Conservation (phyloP, 2,113 vertebrate genomes). For the Aegotheles bennettii region DNA sequence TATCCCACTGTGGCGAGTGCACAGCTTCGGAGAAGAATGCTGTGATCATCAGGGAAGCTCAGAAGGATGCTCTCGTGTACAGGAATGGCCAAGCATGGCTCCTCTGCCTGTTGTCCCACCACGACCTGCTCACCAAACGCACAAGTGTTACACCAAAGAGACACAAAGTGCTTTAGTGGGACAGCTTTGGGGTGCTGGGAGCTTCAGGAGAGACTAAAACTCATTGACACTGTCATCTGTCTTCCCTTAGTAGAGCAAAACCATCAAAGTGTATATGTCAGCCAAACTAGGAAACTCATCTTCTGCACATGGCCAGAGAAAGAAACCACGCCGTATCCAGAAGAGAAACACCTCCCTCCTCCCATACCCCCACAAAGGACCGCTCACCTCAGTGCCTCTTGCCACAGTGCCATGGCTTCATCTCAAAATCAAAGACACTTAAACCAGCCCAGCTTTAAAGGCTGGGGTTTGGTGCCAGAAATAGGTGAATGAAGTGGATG, state of each 20-base stretch:
- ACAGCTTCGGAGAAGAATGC: not conserved
- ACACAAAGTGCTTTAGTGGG: not conserved
- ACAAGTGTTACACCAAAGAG: rapidly evolving
- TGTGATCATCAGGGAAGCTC: not conserved
- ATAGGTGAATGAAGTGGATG: rapidly evolving
- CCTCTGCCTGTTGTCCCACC: not conserved
- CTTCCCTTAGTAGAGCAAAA: not conserved
- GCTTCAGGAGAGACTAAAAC: not conserved
- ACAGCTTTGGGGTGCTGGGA: not conserved
- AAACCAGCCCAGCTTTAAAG: not conserved
- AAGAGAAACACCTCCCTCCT: not conserved
- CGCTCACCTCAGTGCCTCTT: not conserved
- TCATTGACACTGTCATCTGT: not conserved
- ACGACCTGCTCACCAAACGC: not conserved
- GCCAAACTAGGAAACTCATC: not conserved
- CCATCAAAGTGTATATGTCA: rapidly evolving
- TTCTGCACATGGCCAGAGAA: not conserved
- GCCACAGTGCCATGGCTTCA: not conserved
- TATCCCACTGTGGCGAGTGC: rapidly evolving
- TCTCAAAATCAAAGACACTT: not conserved
- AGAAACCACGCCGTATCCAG: rapidly evolving
- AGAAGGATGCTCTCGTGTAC: not conserved
- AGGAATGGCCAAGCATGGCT: rapidly evolving
- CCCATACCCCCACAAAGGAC: rapidly evolving
- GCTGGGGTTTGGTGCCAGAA: not conserved